Percentiles rank a stretch among this genome's conserved stretches.
phyloP scores from a whole-genome alignment of 2,797 vertebrate genomes.

The Oophaga sylvatica region DNA sequence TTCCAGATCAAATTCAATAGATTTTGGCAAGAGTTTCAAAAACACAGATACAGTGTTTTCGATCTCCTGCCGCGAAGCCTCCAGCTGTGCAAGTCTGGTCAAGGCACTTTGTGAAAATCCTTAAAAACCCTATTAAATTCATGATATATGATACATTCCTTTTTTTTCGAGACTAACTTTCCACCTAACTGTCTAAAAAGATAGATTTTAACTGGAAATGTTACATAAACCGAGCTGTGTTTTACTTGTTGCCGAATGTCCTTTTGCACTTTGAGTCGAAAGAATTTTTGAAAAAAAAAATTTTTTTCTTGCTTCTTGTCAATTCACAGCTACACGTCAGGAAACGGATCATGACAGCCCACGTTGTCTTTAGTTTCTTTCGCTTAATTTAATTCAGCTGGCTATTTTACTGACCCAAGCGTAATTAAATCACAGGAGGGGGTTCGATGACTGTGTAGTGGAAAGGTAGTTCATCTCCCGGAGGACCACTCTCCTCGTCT shows the following conservation, averaged over 20 bases:
- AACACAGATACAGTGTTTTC: slow-evolving; percentile 84
- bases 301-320: neutral
- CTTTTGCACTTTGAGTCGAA: slow-evolving; percentile 40
- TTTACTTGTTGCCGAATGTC: slow-evolving; percentile 43
- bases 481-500: slow-evolving; percentile 31
- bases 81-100: slow-evolving; percentile 84
- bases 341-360: slow-evolving; percentile 23
- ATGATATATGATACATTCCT: slow-evolving; percentile 79
- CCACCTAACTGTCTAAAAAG: slow-evolving; percentile 78
- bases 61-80: slow-evolving; percentile 80
- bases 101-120: slow-evolving; percentile 85
- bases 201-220: slow-evolving; percentile 72
- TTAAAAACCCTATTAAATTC: slow-evolving; percentile 85
- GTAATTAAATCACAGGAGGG: slow-evolving; percentile 59
- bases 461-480: slow-evolving; percentile 42
- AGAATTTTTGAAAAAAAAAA: neutral
- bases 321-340: slow-evolving; percentile 42
- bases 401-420: slow-evolving; percentile 29
- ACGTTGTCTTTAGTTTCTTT: slow-evolving; percentile 25
- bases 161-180: slow-evolving; percentile 76
- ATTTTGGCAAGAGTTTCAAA: slow-evolving; percentile 90
- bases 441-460: slow-evolving; percentile 53
- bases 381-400: slow-evolving; percentile 13
- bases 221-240: slow-evolving; percentile 49
- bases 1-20: slow-evolving; percentile 96